Evolutionary conservation across 2,797 vertebrate genomes (phyloP).

Genomic region (Anniella stebbinsi): DNA sequence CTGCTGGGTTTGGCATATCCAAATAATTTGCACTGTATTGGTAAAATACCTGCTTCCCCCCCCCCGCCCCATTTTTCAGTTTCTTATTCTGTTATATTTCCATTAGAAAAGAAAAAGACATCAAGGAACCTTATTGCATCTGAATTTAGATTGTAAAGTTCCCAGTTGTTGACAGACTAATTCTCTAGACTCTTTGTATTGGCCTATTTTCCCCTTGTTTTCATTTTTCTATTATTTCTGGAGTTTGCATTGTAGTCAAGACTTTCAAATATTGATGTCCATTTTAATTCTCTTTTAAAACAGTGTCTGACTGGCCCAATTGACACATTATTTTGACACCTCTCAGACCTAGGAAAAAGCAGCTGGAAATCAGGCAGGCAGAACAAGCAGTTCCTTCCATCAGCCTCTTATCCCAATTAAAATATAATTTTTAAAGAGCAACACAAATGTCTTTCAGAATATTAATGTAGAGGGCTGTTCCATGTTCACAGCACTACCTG

Average conservation of each 20-base stretch:
- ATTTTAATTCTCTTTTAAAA: slow-evolving; percentile 54
- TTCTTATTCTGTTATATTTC: slow-evolving; percentile 26
- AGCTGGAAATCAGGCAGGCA: slow-evolving; percentile 16
- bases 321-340: neutral
- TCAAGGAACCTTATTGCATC: neutral
- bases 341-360: slow-evolving; percentile 17
- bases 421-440: neutral
- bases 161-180: slow-evolving; percentile 28
- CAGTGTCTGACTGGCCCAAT: neutral
- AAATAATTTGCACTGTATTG: neutral
- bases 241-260: slow-evolving; percentile 47
- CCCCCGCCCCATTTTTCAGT: neutral
- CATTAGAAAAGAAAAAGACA: slow-evolving; percentile 36
- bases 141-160: slow-evolving; percentile 46
- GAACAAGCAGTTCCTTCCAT: slow-evolving; percentile 19
- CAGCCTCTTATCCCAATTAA: slow-evolving; percentile 6
- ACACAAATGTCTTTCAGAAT: neutral
- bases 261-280: slow-evolving; percentile 45
- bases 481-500: neutral
- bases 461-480: neutral
- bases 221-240: slow-evolving; percentile 54
- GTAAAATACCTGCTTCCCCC: neutral
- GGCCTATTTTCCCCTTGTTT: slow-evolving; percentile 47
- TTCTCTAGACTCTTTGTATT: slow-evolving; percentile 10
- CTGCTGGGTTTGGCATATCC: neutral